phyloP scores from a whole-genome alignment of 2,113 vertebrate species.

The Muntiacus muntjak region DNA sequence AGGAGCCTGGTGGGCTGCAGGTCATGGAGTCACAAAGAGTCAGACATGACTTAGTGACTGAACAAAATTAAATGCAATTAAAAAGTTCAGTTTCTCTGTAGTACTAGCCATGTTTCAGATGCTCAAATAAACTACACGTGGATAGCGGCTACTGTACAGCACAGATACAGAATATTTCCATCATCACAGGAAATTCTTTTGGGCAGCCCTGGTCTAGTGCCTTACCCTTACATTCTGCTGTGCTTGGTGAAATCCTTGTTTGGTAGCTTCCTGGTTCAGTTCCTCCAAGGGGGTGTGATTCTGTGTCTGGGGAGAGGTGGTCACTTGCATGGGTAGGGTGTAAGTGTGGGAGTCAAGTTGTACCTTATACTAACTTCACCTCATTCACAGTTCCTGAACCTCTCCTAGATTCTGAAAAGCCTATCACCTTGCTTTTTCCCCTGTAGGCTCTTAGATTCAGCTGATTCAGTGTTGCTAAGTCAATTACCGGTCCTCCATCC shows the following conservation, averaged over 20 bases:
- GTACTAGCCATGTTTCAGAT: background rate
- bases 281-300: background rate
- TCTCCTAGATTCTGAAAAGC: background rate
- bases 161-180: background rate
- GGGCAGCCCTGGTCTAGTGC: background rate
- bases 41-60: background rate
- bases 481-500: background rate
- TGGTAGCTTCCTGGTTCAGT: background rate
- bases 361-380: background rate
- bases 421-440: background rate
- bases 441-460: background rate
- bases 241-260: background rate
- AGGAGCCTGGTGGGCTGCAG: background rate
- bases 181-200: background rate
- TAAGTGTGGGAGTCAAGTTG: background rate
- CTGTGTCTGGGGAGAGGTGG: background rate
- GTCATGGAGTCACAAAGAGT: background rate
- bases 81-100: background rate
- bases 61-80: background rate
- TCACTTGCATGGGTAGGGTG: background rate
- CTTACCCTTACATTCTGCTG: background rate
- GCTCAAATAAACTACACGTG: background rate
- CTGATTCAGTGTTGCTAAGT: background rate
- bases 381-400: background rate
- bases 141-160: background rate